Percentiles rank a stretch among this genome's conserved stretches.
Evolutionary conservation across 2,888 invertebrate genomes (phyloP).

Genomic region (Aphidoletes aphidimyza): DNA sequence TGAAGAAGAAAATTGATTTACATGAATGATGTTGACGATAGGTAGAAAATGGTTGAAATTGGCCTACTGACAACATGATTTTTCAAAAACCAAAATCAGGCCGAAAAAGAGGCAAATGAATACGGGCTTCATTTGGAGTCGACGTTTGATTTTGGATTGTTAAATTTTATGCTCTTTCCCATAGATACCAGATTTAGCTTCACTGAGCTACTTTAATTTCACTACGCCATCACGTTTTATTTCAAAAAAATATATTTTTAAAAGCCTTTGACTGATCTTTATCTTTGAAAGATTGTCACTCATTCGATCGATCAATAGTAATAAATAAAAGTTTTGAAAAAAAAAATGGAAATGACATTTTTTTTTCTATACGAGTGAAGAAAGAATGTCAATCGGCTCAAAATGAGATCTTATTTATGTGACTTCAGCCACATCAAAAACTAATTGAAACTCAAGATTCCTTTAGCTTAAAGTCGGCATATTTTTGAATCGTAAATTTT

Average conservation of each 20-base stretch:
- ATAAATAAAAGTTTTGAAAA: not conserved
- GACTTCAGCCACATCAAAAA: too few species aligned
- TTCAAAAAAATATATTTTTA: not conserved
- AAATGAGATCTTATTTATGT: too few species aligned
- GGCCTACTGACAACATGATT: slow-evolving; percentile 8
- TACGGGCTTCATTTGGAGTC: not conserved
- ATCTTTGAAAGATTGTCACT: slow-evolving; percentile 15
- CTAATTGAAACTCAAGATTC: not conserved
- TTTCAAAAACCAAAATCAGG: not conserved
- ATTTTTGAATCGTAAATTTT: not conserved
- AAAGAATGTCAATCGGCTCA: slow-evolving; percentile 31
- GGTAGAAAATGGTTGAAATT: slow-evolving; percentile 3
- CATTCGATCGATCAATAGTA: not conserved
- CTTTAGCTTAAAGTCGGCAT: not conserved
- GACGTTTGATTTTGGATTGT: not conserved
- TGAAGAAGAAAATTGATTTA: not conserved
- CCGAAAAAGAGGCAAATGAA: not conserved
- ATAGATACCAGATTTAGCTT: not conserved
- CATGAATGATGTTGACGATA: not conserved
- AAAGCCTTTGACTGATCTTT: slow-evolving; percentile 2
- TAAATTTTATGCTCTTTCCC: not conserved
- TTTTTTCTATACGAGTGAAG: not conserved
- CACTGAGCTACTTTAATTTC: too few species aligned
- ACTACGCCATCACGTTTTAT: not conserved
- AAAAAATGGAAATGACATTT: slow-evolving; percentile 8